These are phyloP conservation scores for Amiota communis DNA, from an alignment of 2,888 invertebrate genomes.

Conservation along the genomic window DNA sequence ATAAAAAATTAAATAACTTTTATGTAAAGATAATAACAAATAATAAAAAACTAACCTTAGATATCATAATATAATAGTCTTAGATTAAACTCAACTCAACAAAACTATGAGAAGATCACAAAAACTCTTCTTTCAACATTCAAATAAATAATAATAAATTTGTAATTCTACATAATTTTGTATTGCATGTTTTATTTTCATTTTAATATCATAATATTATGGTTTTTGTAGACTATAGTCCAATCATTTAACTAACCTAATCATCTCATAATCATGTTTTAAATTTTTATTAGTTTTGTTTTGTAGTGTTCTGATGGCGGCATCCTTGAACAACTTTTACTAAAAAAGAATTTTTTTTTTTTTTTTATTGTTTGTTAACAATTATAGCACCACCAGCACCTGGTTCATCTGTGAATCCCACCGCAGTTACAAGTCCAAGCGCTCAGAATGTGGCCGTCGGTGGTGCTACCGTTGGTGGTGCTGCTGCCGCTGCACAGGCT, in stretches of 20 bases:
- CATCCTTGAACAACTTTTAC: too few species aligned
- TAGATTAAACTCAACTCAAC: constrained; percentile 46
- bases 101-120: constrained; percentile 33
- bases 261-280: too few species aligned
- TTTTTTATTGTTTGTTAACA: background rate
- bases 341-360: background rate
- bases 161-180: too few species aligned
- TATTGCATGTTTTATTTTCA: too few species aligned
- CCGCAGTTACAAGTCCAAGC: constrained; percentile 73
- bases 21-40: constrained; percentile 16
- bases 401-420: constrained; percentile 75
- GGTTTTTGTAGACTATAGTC: too few species aligned
- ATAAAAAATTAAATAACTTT: constrained; percentile 11
- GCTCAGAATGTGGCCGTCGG: constrained; percentile 72
- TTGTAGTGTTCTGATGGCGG: background rate
- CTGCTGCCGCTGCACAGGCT: constrained; percentile 68
- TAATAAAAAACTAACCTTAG: constrained; percentile 41
- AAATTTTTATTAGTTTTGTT: background rate
- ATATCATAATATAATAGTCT: too few species aligned
- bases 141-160: too few species aligned
- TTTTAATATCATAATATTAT: too few species aligned
- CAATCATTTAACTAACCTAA: too few species aligned
- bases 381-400: constrained; percentile 76
- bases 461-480: constrained; percentile 70
- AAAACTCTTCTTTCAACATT: constrained; percentile 36